Percentiles rank a stretch among this genome's conserved stretches.
Conservation (phyloP, 64 coral and sea anemone species). For the Dendrophyllia cribrosa region DNA sequence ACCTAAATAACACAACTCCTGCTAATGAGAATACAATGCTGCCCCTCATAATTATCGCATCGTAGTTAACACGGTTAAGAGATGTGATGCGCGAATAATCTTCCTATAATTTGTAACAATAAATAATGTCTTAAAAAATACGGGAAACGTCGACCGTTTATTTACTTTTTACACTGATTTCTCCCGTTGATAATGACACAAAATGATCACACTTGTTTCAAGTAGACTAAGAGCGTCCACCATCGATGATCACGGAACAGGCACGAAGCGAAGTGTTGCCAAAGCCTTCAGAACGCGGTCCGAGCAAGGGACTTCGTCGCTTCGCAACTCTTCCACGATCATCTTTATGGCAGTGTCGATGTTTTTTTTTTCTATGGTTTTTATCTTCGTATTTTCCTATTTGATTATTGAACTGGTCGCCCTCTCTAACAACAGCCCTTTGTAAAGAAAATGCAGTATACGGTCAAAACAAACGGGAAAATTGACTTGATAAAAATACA, state of each 20-base stretch:
- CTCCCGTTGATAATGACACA: conserved; percentile 1
- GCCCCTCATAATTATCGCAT: conserved; percentile 7
- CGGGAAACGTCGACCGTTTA: conserved; percentile 44
- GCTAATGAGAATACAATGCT: background rate
- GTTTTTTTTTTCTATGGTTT: background rate
- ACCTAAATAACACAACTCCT: background rate
- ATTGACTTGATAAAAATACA: background rate
- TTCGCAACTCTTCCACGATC: background rate
- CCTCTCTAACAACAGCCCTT: conserved; percentile 24
- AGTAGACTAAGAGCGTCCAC: background rate
- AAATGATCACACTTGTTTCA: background rate
- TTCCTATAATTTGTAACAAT: conserved; percentile 63
- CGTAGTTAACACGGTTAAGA: conserved; percentile 3
- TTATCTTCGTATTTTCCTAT: background rate
- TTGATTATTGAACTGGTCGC: background rate
- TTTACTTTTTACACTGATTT: conserved; percentile 48
- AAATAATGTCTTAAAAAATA: conserved; percentile 65
- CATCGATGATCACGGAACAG: background rate
- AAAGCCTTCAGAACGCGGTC: background rate
- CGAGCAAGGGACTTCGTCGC: background rate
- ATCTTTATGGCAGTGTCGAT: background rate
- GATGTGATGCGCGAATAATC: conserved; percentile 44
- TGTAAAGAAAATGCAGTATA: conserved; percentile 1
- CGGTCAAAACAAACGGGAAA: background rate
- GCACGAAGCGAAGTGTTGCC: background rate